Percentiles rank a stretch among this genome's conserved stretches.
phyloP scores from a whole-genome alignment of 2,888 invertebrate species.

The Lycia hirtaria region DNA sequence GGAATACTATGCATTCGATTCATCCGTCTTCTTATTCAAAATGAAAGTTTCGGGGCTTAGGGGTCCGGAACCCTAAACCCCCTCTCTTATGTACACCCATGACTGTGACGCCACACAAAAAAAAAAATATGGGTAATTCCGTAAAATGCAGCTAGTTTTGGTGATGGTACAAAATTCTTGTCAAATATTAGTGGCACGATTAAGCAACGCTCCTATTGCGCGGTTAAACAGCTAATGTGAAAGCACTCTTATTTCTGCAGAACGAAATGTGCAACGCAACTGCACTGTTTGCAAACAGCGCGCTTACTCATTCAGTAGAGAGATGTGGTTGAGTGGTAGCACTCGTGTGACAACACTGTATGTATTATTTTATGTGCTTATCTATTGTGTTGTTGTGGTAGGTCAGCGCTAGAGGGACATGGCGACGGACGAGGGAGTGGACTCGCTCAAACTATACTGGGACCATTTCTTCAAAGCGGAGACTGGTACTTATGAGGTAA shows the following conservation, averaged over 20 bases:
- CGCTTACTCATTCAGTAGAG: slow-evolving; percentile 8
- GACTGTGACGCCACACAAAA: too few species aligned
- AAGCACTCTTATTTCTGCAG: background rate
- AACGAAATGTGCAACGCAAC: background rate
- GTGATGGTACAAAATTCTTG: too few species aligned
- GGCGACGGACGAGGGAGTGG: slow-evolving; percentile 67
- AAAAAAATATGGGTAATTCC: too few species aligned
- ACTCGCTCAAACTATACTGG: slow-evolving; percentile 83
- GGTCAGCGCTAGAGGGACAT: slow-evolving; percentile 59
- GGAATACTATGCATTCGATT: too few species aligned
- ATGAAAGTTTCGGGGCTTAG: too few species aligned
- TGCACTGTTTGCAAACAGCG: slow-evolving; percentile 2
- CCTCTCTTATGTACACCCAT: too few species aligned
- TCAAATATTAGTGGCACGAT: too few species aligned
- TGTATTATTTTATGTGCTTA: slow-evolving; percentile 19
- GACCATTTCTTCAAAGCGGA: slow-evolving; percentile 87
- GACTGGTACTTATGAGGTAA: slow-evolving; percentile 87
- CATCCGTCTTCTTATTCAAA: too few species aligned
- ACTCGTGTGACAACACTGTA: slow-evolving; percentile 6
- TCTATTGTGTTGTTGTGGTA: slow-evolving; percentile 42
- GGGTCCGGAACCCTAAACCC: too few species aligned
- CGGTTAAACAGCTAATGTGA: too few species aligned
- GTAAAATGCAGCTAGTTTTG: too few species aligned
- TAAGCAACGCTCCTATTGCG: too few species aligned
- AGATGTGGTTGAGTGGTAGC: slow-evolving; percentile 9